A percentile compares a stretch with the other conserved stretches of the same genome.
Evolutionary conservation across 2,113 vertebrate genomes (phyloP).

Genomic region (Tachuris rubrigastra): DNA sequence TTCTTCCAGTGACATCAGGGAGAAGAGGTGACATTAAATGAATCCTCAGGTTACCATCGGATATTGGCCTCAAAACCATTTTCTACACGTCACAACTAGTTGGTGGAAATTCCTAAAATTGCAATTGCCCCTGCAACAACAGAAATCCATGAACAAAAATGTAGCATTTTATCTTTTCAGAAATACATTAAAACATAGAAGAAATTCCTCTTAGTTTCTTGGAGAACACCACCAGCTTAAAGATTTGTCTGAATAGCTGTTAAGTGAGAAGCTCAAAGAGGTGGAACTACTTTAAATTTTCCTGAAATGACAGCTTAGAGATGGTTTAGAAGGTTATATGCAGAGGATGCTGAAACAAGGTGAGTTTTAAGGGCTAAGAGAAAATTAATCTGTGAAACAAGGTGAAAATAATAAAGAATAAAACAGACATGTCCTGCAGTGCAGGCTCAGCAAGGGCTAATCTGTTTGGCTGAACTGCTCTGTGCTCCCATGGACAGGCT

Average conservation of each 20-base stretch:
- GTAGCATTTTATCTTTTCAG: constrained; percentile 30
- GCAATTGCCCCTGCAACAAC: not conserved
- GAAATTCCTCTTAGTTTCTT: not conserved
- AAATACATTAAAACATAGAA: constrained; percentile 53
- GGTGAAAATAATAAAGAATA: not conserved
- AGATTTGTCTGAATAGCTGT: constrained; percentile 5
- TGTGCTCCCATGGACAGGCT: not conserved
- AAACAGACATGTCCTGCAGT: not conserved
- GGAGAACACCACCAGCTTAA: constrained; percentile 31
- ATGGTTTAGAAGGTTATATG: not conserved
- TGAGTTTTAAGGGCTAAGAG: not conserved
- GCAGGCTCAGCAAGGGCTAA: not conserved
- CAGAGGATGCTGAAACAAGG: not conserved
- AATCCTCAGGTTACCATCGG: not conserved
- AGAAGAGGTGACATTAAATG: not conserved
- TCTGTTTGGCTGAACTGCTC: not conserved
- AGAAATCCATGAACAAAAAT: constrained; percentile 17
- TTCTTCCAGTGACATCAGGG: not conserved
- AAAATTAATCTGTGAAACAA: not conserved
- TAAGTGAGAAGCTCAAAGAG: constrained; percentile 3
- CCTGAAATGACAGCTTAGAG: constrained; percentile 1
- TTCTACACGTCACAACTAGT: not conserved
- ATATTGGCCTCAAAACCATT: not conserved
- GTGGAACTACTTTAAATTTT: not conserved
- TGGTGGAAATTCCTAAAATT: not conserved